These are phyloP conservation scores for Falcaria lacertinaria DNA, from an alignment of 2,888 invertebrate species.

Conservation along the genomic window DNA sequence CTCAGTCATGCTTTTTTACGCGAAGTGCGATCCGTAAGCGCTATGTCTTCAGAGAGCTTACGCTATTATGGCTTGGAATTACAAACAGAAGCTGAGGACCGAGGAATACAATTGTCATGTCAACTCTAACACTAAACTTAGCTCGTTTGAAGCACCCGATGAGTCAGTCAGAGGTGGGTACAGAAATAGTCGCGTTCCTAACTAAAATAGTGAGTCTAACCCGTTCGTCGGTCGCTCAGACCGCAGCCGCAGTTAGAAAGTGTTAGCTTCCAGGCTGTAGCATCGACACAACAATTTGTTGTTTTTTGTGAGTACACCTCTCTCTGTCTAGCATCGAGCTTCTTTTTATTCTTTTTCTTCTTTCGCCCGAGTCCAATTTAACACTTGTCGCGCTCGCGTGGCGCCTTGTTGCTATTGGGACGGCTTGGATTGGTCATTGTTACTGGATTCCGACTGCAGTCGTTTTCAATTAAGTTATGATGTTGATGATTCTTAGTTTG, in stretches of 20 bases:
- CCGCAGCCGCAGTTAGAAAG: slow-evolving; percentile 10
- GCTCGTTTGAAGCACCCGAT: neutral
- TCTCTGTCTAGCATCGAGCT: slow-evolving; percentile 7
- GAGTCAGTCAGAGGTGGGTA: neutral
- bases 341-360: slow-evolving; percentile 16
- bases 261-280: slow-evolving; percentile 3
- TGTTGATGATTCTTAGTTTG: too few species aligned
- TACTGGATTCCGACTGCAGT: neutral
- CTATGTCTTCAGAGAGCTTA: too few species aligned
- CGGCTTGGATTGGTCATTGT: slow-evolving; percentile 14
- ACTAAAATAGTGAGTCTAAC: neutral
- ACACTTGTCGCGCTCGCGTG: slow-evolving; percentile 53
- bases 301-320: slow-evolving; percentile 4
- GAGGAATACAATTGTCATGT: neutral
- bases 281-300: slow-evolving; percentile 5
- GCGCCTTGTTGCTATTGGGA: slow-evolving; percentile 28
- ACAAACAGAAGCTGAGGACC: neutral
- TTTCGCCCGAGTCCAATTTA: slow-evolving; percentile 46
- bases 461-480: neutral
- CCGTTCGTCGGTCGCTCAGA: neutral
- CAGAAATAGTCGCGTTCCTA: neutral
- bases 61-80: too few species aligned
- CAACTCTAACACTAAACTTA: neutral
- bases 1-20: too few species aligned
- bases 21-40: too few species aligned